Evolutionary conservation across 2,888 invertebrate genomes (phyloP).

Genomic region (Sphecodes monilicornis): DNA sequence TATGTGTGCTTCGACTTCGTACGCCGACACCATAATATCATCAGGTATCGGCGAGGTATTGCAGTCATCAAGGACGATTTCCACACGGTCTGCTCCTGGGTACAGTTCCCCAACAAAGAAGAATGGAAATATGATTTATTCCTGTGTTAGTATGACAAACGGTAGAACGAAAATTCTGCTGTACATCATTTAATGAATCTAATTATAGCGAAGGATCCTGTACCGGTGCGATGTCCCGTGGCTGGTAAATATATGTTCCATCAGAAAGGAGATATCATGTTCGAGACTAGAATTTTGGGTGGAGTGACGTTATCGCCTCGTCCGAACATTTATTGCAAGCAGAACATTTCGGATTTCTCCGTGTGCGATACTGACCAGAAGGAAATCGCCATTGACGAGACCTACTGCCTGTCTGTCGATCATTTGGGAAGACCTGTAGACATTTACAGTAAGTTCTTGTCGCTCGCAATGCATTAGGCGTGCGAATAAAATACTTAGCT

Average conservation of each 20-base stretch:
- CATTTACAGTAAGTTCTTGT: conserved; percentile 92
- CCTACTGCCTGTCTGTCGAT: conserved; percentile 98
- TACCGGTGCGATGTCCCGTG: conserved; percentile 96
- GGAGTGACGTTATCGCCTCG: conserved; percentile 97
- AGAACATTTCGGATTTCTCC: conserved; percentile 97
- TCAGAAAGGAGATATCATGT: conserved; percentile 95
- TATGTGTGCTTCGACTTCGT: conserved; percentile 98
- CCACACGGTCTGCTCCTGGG: conserved; percentile 97
- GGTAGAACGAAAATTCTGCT: neutral
- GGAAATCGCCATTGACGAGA: conserved; percentile 96
- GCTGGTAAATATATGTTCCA: conserved; percentile 98
- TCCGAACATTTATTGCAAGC: conserved; percentile 95
- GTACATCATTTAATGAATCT: neutral
- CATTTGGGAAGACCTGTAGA: conserved; percentile 97
- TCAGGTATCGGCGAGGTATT: conserved; percentile 94
- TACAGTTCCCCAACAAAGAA: conserved; percentile 93
- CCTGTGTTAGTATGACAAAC: conserved; percentile 84
- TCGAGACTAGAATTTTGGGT: conserved; percentile 97
- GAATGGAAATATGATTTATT: conserved; percentile 95
- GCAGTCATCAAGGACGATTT: conserved; percentile 96
- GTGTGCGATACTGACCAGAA: conserved; percentile 98
- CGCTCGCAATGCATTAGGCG: neutral
- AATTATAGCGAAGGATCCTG: conserved; percentile 91
- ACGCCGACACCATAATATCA: conserved; percentile 97
- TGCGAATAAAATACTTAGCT: no score